Evolutionary conservation across 2,797 vertebrate species (phyloP), one percentile per base, ranked within the genome.

Genomic region (Otolemur crassicaudatus): DNA sequence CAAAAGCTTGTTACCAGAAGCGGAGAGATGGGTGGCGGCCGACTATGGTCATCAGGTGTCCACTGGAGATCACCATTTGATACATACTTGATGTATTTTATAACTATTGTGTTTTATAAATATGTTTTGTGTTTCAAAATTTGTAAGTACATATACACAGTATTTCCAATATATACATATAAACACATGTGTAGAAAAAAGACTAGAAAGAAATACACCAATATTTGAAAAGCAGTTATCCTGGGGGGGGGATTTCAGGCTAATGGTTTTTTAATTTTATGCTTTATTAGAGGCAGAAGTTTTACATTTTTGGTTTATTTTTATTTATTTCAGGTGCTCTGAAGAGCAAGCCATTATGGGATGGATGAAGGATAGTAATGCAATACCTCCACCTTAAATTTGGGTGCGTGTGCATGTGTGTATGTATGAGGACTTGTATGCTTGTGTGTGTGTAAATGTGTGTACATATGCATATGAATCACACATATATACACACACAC

Each of bases 301-400:
- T 49, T 95, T 43, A 80, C 27, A 20, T 92, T 82, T 53, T 53
- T 94, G 85, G 13, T 88, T 87, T 91, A 7, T 82, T 90, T 88
- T 87, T 91, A 9, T 82, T 90, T 81, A 0, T 94, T 96, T 65
- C 97, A 99, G 99, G 98, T 98, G 97, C 98, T 98, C 97, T 95
- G 96, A 97, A 97, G 97, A 97, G 97, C 98, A 98, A 97, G 72
- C 2, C 76, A 97, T 98, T 93, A 97, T 79, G 97, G 98, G 97
- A 98, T 6, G 97, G 98, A 99, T 99, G 98, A 99, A 99, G 98
- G 98, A 98, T 98, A 97, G 97, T 87, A 97, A 98, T 98, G 98
- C 98, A 99, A 99, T 99, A 99, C 99, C 99, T 99, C 99, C 98
- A 98, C 98, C 98, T 98, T 98, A 98, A 98, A 96, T 93, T 63